phyloP scores from a whole-genome alignment of 2,888 invertebrate species.

The Atethmia centrago region DNA sequence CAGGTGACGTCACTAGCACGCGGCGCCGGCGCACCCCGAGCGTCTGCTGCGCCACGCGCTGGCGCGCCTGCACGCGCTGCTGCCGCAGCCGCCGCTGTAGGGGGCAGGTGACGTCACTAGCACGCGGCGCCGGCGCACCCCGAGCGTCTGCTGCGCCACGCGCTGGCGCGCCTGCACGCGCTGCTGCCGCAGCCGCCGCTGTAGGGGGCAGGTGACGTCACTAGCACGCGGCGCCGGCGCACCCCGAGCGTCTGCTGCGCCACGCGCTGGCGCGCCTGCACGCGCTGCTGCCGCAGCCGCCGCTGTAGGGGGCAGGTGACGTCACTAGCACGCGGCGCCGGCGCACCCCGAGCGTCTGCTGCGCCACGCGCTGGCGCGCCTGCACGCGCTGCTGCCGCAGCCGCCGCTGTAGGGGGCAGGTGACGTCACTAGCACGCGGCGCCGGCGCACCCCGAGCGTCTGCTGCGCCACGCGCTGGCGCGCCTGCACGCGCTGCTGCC shows the following conservation, averaged over 20 bases:
- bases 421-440: too few relatives aligned
- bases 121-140: constrained; percentile 63
- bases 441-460: constrained; percentile 57
- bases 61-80: constrained; percentile 42
- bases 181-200: constrained; percentile 54
- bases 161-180: constrained; percentile 54
- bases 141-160: constrained; percentile 59
- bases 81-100: constrained; percentile 58
- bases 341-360: constrained; percentile 61
- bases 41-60: constrained; percentile 62
- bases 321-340: too few relatives aligned
- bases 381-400: constrained; percentile 44
- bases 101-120: too few relatives aligned
- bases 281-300: constrained; percentile 50
- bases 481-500: not conserved
- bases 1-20: too few relatives aligned
- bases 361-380: constrained; percentile 54
- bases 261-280: constrained; percentile 54
- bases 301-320: too few relatives aligned
- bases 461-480: constrained; percentile 60
- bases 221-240: too few relatives aligned
- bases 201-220: too few relatives aligned
- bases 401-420: too few relatives aligned
- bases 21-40: constrained; percentile 62
- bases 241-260: constrained; percentile 62